phyloP scores from a whole-genome alignment of 1,140 invertebrate genomes.

The Platyura marginata region DNA sequence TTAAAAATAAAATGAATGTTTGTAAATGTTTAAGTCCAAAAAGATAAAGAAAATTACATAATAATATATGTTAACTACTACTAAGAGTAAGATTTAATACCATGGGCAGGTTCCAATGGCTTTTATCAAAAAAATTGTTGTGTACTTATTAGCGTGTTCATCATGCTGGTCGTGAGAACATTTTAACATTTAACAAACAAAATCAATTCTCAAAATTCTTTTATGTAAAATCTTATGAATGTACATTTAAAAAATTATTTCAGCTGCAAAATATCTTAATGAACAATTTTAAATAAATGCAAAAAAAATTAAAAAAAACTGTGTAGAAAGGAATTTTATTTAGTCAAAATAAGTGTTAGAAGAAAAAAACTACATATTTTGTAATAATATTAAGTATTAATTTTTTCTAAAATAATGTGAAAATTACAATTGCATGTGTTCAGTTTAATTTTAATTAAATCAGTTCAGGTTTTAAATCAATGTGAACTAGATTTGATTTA shows the following conservation, averaged over 20 bases:
- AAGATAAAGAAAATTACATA: neutral
- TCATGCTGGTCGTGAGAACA: neutral
- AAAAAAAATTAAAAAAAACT: neutral
- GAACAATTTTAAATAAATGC: too few relatives aligned
- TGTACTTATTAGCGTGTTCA: neutral
- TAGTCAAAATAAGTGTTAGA: neutral
- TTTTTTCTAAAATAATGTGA: neutral
- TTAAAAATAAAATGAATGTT: too few relatives aligned
- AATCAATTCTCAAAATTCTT: neutral
- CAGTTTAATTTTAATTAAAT: neutral
- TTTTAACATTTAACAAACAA: neutral
- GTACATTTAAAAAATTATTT: neutral
- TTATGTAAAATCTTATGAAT: neutral
- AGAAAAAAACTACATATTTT: too few relatives aligned
- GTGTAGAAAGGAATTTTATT: neutral
- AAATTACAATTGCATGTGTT: neutral
- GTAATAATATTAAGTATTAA: neutral
- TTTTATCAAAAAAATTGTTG: neutral
- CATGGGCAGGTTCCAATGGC: neutral
- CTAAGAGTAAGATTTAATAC: neutral
- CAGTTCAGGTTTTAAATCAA: too few relatives aligned
- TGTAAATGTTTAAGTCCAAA: too few relatives aligned
- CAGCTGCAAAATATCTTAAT: neutral
- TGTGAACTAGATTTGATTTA: too few relatives aligned
- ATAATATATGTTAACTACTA: neutral